Conservation (phyloP, 1,140 invertebrate species). For the Dolichoris vasculosae region DNA sequence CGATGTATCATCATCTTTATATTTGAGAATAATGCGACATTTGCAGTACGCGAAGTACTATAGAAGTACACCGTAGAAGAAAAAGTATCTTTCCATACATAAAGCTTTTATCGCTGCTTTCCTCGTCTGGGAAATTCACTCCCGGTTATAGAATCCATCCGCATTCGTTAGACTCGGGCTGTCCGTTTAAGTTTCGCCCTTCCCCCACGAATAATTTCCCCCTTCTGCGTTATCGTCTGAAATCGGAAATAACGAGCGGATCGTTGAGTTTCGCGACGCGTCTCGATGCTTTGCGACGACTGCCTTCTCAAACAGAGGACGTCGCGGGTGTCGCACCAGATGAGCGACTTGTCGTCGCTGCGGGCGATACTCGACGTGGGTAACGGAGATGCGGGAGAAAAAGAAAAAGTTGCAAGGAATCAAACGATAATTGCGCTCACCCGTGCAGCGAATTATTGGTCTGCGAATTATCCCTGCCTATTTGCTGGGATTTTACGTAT, state of each 20-base stretch:
- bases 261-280: constrained; percentile 18
- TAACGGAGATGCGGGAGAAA: background rate
- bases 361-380: background rate
- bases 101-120: constrained; percentile 29
- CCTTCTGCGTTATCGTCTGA: too few species aligned
- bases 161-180: constrained; percentile 8
- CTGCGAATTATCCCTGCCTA: too few species aligned
- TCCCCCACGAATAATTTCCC: background rate
- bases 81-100: background rate
- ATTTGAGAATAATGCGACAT: background rate
- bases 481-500: too few species aligned
- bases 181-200: constrained; percentile 27
- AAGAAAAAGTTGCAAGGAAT: background rate
- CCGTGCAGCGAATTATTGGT: too few species aligned
- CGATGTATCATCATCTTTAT: too few species aligned
- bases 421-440: background rate
- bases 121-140: background rate
- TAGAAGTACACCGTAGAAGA: background rate
- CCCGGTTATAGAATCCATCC: background rate
- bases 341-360: background rate
- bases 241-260: constrained; percentile 36
- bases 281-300: background rate
- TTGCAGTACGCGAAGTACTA: background rate
- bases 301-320: background rate
- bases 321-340: background rate